Conservation (phyloP, 2,113 vertebrate genomes). For the Egretta garzetta region DNA sequence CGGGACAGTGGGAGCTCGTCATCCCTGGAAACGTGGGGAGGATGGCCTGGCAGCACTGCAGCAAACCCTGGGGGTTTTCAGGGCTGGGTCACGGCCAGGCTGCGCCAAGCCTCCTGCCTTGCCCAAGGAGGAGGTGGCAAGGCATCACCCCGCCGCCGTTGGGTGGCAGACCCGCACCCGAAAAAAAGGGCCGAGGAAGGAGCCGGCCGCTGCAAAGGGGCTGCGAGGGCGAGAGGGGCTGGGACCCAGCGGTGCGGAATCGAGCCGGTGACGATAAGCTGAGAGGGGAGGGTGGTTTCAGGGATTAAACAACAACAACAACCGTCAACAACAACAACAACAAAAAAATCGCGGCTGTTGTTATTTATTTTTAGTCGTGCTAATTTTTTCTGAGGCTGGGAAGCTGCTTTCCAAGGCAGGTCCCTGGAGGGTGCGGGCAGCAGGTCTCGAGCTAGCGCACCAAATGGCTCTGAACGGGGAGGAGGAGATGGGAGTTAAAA, state of each 20-base stretch:
- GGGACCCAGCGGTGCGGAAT: fast-evolving
- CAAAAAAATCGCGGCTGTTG: background rate
- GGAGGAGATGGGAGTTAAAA: constrained; percentile 43
- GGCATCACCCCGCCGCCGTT: fast-evolving
- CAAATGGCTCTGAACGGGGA: background rate
- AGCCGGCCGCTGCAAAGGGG: fast-evolving
- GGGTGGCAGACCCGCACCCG: background rate
- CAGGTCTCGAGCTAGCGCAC: background rate
- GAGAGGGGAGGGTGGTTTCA: background rate
- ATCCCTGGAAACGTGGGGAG: fast-evolving
- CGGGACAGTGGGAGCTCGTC: fast-evolving
- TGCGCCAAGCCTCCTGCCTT: background rate
- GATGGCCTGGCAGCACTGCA: fast-evolving
- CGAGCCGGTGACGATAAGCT: fast-evolving
- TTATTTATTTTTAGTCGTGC: background rate
- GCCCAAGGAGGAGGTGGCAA: background rate
- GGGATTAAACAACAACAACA: background rate
- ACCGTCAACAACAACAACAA: background rate
- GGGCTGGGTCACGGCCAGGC: background rate
- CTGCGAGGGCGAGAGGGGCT: fast-evolving
- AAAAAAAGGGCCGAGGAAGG: background rate
- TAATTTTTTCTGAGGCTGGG: background rate
- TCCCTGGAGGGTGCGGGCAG: constrained; percentile 11
- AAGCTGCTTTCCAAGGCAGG: constrained; percentile 33
- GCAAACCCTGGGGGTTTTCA: background rate